phyloP scores from a whole-genome alignment of 2,888 invertebrate genomes.

The Erannis defoliaria region DNA sequence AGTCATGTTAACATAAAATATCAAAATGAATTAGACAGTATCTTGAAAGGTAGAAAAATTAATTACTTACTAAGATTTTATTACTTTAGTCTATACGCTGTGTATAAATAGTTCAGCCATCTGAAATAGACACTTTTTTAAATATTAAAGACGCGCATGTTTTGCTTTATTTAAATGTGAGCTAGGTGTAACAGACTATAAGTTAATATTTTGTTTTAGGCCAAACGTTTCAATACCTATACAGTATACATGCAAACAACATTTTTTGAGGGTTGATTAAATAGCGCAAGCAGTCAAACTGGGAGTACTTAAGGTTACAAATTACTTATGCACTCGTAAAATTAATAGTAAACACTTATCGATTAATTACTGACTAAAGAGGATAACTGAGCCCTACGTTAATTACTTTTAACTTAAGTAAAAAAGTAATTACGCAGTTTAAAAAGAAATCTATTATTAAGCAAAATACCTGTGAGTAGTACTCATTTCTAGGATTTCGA shows the following conservation, averaged over 20 bases:
- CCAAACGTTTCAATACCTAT: too few species aligned
- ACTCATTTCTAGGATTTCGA: slow-evolving; percentile 4
- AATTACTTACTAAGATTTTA: background rate
- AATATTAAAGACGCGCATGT: too few species aligned
- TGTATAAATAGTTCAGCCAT: too few species aligned
- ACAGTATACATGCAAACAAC: background rate
- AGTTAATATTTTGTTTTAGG: background rate
- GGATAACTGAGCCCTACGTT: background rate
- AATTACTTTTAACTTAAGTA: background rate
- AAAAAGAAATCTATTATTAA: background rate
- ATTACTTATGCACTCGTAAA: slow-evolving; percentile 8
- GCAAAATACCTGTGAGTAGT: background rate
- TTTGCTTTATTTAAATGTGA: too few species aligned
- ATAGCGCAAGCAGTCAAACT: background rate
- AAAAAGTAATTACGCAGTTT: slow-evolving; percentile 10
- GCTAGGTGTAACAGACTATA: too few species aligned
- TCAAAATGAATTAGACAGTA: background rate
- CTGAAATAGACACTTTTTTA: background rate
- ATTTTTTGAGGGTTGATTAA: background rate
- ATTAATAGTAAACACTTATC: slow-evolving; percentile 10
- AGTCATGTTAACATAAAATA: too few species aligned
- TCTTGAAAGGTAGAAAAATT: background rate
- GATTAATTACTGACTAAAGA: slow-evolving; percentile 14
- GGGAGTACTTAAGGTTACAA: slow-evolving; percentile 8
- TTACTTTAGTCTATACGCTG: too few species aligned